phyloP scores from a whole-genome alignment of 2,888 invertebrate species.

The Syrista parreyssii region DNA sequence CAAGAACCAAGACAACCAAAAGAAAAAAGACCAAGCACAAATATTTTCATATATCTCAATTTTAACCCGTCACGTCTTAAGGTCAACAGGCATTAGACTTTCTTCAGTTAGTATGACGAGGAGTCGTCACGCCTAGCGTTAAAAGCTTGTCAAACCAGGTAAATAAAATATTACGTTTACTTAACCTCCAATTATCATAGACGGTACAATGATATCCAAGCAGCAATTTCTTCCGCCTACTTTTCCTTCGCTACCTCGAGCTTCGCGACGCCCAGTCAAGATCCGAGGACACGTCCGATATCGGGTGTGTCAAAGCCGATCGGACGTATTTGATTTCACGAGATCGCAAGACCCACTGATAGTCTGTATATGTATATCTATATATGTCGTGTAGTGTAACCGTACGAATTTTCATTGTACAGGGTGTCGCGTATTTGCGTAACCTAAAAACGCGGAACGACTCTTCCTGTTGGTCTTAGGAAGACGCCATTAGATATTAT shows the following conservation, averaged over 20 bases:
- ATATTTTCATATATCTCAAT: neutral
- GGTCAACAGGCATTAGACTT: neutral
- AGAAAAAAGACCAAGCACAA: too few relatives aligned
- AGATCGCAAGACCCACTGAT: neutral
- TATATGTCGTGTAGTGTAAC: neutral
- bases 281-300: neutral
- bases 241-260: neutral
- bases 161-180: neutral
- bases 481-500: neutral
- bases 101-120: neutral
- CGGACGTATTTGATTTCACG: neutral
- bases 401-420: neutral
- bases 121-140: neutral
- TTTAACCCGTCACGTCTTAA: neutral
- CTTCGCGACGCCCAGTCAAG: neutral
- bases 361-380: neutral
- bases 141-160: neutral
- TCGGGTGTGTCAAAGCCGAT: neutral
- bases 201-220: neutral
- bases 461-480: neutral
- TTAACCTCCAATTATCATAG: constrained; percentile 1
- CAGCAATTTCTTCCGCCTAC: constrained; percentile 6
- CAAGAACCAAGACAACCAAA: too few relatives aligned
- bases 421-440: neutral
- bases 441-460: neutral